Evolutionary conservation across 2,888 invertebrate genomes (phyloP).

Genomic region (Caenorhabditis parvicauda): DNA sequence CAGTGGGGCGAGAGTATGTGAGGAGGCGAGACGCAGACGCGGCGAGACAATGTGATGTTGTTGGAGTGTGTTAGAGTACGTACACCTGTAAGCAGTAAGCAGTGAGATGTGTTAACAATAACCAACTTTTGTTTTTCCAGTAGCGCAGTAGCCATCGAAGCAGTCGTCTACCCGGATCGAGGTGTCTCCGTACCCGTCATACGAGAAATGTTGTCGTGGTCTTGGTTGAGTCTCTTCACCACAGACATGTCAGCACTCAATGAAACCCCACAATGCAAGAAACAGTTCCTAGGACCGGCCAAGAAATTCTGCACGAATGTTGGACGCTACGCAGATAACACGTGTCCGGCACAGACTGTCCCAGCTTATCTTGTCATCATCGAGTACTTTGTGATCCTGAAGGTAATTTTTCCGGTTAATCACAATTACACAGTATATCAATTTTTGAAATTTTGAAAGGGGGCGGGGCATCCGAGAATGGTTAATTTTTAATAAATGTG

Average conservation of each 20-base stretch:
- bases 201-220: conserved; percentile 63
- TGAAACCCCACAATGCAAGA: conserved; percentile 32
- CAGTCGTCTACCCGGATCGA: conserved; percentile 66
- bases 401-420: too few relatives aligned
- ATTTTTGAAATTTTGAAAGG: not conserved
- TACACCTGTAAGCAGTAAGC: too few relatives aligned
- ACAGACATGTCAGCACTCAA: conserved; percentile 60
- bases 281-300: conserved; percentile 29
- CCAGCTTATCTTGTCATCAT: conserved; percentile 37
- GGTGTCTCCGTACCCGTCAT: conserved; percentile 60
- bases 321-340: conserved; percentile 44
- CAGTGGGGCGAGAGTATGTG: too few relatives aligned
- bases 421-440: not conserved
- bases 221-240: conserved; percentile 65
- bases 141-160: conserved; percentile 62
- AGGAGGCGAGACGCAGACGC: too few relatives aligned
- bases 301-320: conserved; percentile 38
- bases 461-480: too few relatives aligned
- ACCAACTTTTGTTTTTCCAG: too few relatives aligned
- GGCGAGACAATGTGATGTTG: too few relatives aligned
- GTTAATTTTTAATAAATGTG: too few relatives aligned
- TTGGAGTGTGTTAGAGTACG: too few relatives aligned
- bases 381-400: conserved; percentile 41
- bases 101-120: too few relatives aligned
- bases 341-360: conserved; percentile 43